Percentiles rank a stretch among this genome's conserved stretches.
Conservation (phyloP, 2,113 vertebrate species). For the Cephalopterus ornatus region DNA sequence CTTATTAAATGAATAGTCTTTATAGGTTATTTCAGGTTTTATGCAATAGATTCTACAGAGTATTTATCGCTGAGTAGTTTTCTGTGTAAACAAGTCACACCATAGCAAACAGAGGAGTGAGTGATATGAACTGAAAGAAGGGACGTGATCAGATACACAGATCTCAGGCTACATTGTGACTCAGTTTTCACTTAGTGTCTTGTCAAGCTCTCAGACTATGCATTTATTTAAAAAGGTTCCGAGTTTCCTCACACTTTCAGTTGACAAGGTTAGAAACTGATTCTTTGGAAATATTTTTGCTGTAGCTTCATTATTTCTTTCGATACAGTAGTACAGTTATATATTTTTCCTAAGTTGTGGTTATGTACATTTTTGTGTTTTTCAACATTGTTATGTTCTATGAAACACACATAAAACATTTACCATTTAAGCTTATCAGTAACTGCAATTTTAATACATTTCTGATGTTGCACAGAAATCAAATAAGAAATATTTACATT, state of each 20-base stretch:
- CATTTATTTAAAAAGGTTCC: neutral
- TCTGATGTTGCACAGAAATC: neutral
- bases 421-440: neutral
- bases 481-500: neutral
- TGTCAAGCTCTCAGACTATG: neutral
- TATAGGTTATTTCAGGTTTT: neutral
- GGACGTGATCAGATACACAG: neutral
- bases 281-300: neutral
- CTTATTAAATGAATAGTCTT: neutral
- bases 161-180: neutral
- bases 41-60: neutral
- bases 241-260: neutral
- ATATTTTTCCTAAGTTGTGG: neutral
- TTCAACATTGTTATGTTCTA: slow-evolving; percentile 5
- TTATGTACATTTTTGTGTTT: slow-evolving; percentile 13
- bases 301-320: neutral
- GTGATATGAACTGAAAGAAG: neutral
- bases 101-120: neutral
- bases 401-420: neutral
- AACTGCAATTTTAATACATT: neutral
- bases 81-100: neutral
- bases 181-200: neutral
- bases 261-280: neutral
- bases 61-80: neutral
- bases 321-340: neutral